Percentiles rank a stretch among this genome's conserved stretches.
phyloP scores from a whole-genome alignment of 2,888 invertebrate genomes.

The Drosophila subquinaria region DNA sequence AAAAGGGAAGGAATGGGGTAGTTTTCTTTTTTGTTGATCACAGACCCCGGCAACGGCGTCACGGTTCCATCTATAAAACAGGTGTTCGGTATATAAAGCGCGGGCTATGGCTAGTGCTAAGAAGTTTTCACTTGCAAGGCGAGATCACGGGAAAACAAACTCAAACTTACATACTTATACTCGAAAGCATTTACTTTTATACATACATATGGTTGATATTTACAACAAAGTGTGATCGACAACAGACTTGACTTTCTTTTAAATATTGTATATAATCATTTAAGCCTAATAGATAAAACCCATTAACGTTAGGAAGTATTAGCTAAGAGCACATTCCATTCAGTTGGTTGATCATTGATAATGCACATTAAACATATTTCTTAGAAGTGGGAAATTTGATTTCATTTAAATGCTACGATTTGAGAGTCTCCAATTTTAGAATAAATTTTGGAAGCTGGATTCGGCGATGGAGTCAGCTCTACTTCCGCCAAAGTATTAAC shows the following conservation, averaged over 20 bases:
- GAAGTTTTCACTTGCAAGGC: conserved; percentile 46
- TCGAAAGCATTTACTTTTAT: not conserved
- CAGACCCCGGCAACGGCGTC: conserved; percentile 35
- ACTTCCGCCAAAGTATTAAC: not conserved
- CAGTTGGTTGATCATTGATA: not conserved
- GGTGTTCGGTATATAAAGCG: conserved; percentile 63
- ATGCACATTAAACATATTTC: not conserved
- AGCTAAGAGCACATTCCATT: not conserved
- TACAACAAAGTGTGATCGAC: not conserved
- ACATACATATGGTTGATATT: not conserved
- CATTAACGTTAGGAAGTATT: not conserved
- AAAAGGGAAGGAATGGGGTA: conserved; percentile 52
- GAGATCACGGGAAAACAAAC: conserved; percentile 51
- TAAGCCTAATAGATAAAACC: not conserved
- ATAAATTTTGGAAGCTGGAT: too few relatives aligned
- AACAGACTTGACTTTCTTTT: not conserved
- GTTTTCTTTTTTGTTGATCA: conserved; percentile 50
- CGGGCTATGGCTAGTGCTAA: conserved; percentile 41
- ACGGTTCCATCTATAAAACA: conserved; percentile 63
- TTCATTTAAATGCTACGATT: too few relatives aligned
- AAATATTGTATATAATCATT: not conserved
- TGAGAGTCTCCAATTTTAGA: too few relatives aligned
- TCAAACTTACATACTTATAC: not conserved
- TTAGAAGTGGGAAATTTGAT: not conserved
- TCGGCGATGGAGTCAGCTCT: not conserved